A percentile compares a stretch with the other conserved stretches of the same genome.
These are phyloP conservation scores for Seladonia tumulorum DNA, from an alignment of 2,888 invertebrate species.

Conservation along the genomic window DNA sequence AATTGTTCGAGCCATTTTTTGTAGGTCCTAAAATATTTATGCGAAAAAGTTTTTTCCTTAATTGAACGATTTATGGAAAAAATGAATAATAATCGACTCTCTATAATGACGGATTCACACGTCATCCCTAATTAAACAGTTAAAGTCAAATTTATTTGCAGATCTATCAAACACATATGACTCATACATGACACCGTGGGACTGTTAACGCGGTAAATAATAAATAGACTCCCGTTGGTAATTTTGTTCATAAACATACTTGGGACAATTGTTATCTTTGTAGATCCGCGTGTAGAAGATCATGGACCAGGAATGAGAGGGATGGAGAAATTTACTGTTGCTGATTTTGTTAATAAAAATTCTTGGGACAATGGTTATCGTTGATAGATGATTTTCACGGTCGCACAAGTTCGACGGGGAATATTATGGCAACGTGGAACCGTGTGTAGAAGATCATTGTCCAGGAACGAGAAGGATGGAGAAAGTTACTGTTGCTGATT, in stretches of 20 bases:
- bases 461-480: conserved; percentile 19
- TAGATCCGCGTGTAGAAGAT: not conserved
- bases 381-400: too few relatives aligned
- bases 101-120: too few relatives aligned
- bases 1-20: too few relatives aligned
- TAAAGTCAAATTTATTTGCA: not conserved
- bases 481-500: conserved; percentile 20
- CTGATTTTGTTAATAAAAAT: too few relatives aligned
- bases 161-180: too few relatives aligned
- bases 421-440: not conserved
- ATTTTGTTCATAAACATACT: not conserved
- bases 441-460: conserved; percentile 4
- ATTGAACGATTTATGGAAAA: not conserved
- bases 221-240: not conserved
- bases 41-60: not conserved
- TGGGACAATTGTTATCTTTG: not conserved
- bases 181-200: too few relatives aligned
- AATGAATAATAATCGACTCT: not conserved
- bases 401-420: not conserved
- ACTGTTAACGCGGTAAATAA: not conserved
- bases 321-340: conserved; percentile 31
- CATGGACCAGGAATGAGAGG: conserved; percentile 7
- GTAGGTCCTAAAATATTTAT: too few relatives aligned
- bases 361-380: too few relatives aligned
- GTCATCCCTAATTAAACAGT: not conserved